These are phyloP conservation scores for Typhlomys cinereus DNA, from an alignment of 2,113 vertebrate genomes.

Conservation along the genomic window DNA sequence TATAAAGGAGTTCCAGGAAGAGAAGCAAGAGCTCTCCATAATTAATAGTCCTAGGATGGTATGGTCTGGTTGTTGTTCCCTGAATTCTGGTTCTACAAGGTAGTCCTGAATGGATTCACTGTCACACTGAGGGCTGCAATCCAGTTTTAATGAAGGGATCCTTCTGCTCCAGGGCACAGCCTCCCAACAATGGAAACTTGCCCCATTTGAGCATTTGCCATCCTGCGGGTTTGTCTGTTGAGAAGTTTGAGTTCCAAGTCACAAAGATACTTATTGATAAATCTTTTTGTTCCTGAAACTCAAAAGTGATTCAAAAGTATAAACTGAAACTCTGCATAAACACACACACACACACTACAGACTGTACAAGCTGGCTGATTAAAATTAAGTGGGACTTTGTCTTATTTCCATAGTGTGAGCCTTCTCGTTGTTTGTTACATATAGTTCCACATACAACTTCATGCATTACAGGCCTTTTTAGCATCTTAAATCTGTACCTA, in stretches of 20 bases:
- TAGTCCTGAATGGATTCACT: not conserved
- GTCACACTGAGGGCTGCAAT: not conserved
- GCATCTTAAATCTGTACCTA: not conserved
- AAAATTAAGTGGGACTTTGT: not conserved
- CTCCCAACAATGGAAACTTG: not conserved
- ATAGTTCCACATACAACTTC: not conserved
- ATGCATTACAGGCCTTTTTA: not conserved
- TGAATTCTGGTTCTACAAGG: not conserved
- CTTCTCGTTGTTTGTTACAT: not conserved
- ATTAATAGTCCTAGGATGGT: not conserved
- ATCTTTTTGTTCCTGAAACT: not conserved
- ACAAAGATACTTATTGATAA: not conserved
- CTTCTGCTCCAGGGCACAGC: not conserved
- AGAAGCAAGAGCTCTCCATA: not conserved
- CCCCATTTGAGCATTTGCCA: not conserved
- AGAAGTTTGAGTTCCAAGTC: not conserved
- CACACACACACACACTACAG: not conserved
- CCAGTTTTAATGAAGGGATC: not conserved
- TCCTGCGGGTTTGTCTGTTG: not conserved
- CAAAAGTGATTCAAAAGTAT: not conserved
- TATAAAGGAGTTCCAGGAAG: not conserved
- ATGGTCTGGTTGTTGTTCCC: not conserved
- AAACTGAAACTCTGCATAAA: not conserved
- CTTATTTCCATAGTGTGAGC: not conserved
- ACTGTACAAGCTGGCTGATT: not conserved